Percentiles rank a stretch among this genome's conserved stretches.
Evolutionary conservation across 1,140 invertebrate genomes (phyloP).

Genomic region (Lethocerus indicus): DNA sequence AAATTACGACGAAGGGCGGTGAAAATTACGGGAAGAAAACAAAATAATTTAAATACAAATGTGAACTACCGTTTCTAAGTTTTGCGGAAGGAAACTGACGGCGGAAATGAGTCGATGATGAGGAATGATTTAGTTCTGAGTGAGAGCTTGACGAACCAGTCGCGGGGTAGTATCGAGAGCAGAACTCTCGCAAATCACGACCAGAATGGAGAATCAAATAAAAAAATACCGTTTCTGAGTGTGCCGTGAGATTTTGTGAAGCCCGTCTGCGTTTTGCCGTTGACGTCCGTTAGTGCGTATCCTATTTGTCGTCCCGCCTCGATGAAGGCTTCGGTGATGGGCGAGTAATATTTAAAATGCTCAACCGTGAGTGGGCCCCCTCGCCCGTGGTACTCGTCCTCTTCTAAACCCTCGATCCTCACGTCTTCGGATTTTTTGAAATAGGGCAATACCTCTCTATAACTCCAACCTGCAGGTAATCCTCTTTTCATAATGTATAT

Average conservation of each 20-base stretch:
- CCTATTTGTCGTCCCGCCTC: constrained; percentile 49
- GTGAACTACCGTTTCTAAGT: no score
- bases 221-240: constrained; percentile 68
- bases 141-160: no score
- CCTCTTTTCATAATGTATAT: no score
- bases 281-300: constrained; percentile 51
- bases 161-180: no score
- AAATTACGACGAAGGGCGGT: no score
- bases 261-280: constrained; percentile 54
- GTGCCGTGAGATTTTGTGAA: constrained; percentile 58
- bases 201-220: no score
- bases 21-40: no score
- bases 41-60: no score
- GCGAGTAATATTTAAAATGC: constrained; percentile 37
- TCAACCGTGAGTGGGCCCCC: constrained; percentile 50
- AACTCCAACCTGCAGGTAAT: constrained; percentile 48
- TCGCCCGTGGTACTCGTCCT: constrained; percentile 46
- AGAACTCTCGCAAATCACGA: no score
- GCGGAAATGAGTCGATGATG: no score
- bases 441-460: constrained; percentile 62
- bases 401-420: constrained; percentile 34
- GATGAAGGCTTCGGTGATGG: constrained; percentile 43
- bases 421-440: constrained; percentile 60
- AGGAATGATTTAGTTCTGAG: no score
- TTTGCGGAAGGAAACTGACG: no score